These are phyloP conservation scores for Telmatherina bonti DNA, from an alignment of 2,797 vertebrate genomes.

Conservation along the genomic window DNA sequence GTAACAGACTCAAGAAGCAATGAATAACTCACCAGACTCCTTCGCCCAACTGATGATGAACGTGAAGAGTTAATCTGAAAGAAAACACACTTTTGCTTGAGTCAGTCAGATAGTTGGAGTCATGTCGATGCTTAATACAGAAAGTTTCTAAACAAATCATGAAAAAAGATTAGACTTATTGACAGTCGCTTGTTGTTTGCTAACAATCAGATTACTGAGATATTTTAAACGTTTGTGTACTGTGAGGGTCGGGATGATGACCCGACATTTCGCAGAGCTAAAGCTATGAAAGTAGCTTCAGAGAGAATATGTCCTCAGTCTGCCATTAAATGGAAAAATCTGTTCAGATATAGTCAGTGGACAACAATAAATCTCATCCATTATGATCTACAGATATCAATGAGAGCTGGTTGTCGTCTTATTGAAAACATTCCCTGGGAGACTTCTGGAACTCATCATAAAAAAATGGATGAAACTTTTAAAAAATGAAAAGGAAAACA, in stretches of 20 bases:
- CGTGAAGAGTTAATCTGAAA: constrained; percentile 71
- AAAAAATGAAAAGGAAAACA: no score
- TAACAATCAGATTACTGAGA: constrained; percentile 23
- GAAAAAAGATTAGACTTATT: neutral
- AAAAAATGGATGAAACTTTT: no score
- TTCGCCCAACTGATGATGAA: constrained; percentile 50
- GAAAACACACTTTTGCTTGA: constrained; percentile 16
- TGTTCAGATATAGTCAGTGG: constrained; percentile 42
- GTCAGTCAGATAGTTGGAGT: neutral
- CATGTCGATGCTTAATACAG: neutral
- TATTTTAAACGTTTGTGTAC: constrained; percentile 6
- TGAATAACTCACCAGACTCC: constrained; percentile 79
- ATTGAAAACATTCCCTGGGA: constrained; percentile 20
- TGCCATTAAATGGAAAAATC: constrained; percentile 51
- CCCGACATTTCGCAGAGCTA: constrained; percentile 27
- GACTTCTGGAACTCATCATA: constrained; percentile 17
- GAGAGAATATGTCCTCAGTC: constrained; percentile 32
- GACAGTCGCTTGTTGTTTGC: neutral
- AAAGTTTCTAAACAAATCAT: neutral
- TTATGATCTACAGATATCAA: constrained; percentile 29
- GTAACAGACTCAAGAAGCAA: neutral
- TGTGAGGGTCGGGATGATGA: constrained; percentile 7
- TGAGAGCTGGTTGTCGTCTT: constrained; percentile 1
- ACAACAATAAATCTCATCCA: constrained; percentile 53
- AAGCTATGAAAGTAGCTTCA: constrained; percentile 40